phyloP scores from a whole-genome alignment of 2,888 invertebrate genomes.

The Xylota sylvarum region DNA sequence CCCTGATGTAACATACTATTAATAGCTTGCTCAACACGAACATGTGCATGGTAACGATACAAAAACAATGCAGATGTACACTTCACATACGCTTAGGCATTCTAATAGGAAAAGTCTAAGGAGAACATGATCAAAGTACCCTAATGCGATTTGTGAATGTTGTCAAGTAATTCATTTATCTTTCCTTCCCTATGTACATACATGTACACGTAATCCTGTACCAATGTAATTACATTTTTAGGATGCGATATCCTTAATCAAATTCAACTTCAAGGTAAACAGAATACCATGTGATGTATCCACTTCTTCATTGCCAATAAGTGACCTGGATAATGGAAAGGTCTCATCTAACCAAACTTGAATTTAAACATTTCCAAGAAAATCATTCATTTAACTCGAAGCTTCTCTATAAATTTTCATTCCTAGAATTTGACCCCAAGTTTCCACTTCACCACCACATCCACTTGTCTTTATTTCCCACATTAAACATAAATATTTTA shows the following conservation, averaged over 20 bases:
- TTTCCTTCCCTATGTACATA: background rate
- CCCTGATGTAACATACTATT: background rate
- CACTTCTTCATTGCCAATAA: background rate
- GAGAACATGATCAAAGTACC: slow-evolving; percentile 14
- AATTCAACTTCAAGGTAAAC: background rate
- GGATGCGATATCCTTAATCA: background rate
- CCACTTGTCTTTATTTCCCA: background rate
- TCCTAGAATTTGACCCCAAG: background rate
- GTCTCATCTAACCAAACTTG: background rate
- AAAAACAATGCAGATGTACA: background rate
- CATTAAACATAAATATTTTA: background rate
- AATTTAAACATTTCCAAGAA: background rate
- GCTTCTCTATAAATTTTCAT: background rate
- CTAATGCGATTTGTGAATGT: slow-evolving; percentile 43
- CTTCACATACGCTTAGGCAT: background rate
- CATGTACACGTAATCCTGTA: background rate
- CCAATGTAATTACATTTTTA: background rate
- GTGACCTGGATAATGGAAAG: background rate
- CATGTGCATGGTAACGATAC: background rate
- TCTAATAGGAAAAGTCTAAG: background rate
- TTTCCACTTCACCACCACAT: background rate
- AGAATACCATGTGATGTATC: background rate
- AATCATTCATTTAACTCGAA: background rate
- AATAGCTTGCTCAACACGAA: background rate
- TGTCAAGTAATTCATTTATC: slow-evolving; percentile 38